Evolutionary conservation across 35 echinoderm and acorn worm genomes (phyloP).

Genomic region (Anneissia japonica): DNA sequence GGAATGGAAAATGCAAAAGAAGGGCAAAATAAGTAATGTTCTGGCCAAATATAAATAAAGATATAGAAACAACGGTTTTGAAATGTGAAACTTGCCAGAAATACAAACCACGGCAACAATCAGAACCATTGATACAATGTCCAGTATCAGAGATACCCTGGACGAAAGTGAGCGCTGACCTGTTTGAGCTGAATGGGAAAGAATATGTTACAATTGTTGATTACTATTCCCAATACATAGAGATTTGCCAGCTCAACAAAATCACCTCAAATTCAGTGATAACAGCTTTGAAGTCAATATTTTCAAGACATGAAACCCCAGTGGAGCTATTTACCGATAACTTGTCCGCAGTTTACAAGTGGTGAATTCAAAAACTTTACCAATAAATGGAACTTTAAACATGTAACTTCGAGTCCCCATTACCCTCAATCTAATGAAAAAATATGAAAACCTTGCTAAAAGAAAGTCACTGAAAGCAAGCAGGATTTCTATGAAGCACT

Average conservation of each 20-base stretch:
- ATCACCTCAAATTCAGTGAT: no score
- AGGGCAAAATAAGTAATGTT: neutral
- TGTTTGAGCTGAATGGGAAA: neutral
- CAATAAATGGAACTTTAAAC: slow-evolving; percentile 37
- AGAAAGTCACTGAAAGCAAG: neutral
- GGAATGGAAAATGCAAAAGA: neutral
- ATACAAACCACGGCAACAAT: neutral
- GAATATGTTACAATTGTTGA: neutral
- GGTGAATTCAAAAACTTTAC: slow-evolving; percentile 38
- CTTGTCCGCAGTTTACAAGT: slow-evolving; percentile 47
- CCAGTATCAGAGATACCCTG: neutral
- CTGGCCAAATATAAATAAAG: neutral
- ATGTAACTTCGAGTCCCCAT: slow-evolving; percentile 33
- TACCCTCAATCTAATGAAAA: slow-evolving; percentile 56
- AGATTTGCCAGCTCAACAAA: no score
- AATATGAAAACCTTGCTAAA: neutral
- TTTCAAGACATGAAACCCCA: slow-evolving; percentile 43
- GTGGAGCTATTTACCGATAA: slow-evolving; percentile 45
- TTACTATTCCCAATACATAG: no score
- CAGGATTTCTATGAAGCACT: neutral
- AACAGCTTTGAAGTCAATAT: no score
- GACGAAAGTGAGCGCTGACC: neutral
- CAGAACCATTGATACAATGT: neutral
- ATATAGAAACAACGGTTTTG: neutral
- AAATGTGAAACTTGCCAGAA: neutral